Base-by-base conservation (phyloP, 2,113 vertebrate species). In the Heterotilapia buettikoferi region DNA sequence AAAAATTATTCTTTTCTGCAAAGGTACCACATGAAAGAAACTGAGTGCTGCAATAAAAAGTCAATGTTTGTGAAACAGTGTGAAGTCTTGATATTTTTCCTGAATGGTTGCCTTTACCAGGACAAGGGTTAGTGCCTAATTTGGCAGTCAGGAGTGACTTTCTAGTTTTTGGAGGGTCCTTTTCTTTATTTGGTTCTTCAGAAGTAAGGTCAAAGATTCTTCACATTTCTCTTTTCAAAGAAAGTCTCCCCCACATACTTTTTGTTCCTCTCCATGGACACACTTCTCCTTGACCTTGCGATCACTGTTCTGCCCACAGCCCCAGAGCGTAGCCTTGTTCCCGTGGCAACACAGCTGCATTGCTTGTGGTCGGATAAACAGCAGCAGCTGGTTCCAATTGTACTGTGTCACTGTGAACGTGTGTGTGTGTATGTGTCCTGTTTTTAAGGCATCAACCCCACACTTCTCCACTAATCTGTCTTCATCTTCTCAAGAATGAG, bases 331-430 rank as follows among this genome's bases (percentile, higher is more conserved):
- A 76, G 80, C 88, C 84, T 82, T 7, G 90, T 92, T 94, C 88
- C 93, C 84, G 86, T 92, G 94, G 45, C 84, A 33, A 93, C 89
- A 16, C 73, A 88, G 85, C 93, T 94, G 90, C 87, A 89, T 89
- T 24, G 80, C 92, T 91, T 80, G 90, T 91, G 86, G 81, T 83
- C 56, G 61, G 82, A 91, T 93, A 94, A 95, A 95, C 92, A 92
- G 89, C 90, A 93, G 92, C 95, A 96, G 95, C 96, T 96, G 95
- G 94, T 96, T 95, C 21, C 84, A 87, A 90, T 91, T 94, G 83
- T 90, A 91, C 89, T 89, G 91, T 82, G 92, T 93, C 92, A 90
- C 73, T 66, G 81, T 59, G 59, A 85, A 88, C 82, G 52, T 54
- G 36, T 4, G 59, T 61, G 79, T 47, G 57, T 73, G 19, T 87